Conservation (phyloP, 2,797 vertebrate genomes). For the Chloroceryle inda region DNA sequence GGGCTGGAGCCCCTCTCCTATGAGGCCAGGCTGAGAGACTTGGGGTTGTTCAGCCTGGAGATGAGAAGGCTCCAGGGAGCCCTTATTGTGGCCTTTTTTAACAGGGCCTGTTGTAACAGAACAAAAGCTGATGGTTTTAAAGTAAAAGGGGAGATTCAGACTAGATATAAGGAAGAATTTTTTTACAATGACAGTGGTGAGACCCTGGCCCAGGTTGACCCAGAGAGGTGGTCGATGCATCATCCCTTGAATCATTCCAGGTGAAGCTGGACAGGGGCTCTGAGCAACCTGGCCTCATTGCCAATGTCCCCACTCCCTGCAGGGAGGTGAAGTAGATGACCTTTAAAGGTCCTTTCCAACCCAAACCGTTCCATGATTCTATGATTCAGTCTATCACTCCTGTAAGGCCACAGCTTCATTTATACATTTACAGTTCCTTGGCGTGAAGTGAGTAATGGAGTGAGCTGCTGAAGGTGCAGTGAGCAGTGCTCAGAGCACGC, state of each 20-base stretch:
- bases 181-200: background rate
- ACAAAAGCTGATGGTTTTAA: background rate
- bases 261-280: background rate
- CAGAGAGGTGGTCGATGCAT: background rate
- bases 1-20: background rate
- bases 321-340: background rate
- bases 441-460: slow-evolving; percentile 51
- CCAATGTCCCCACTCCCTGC: background rate
- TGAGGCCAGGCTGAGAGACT: background rate
- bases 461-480: slow-evolving; percentile 40
- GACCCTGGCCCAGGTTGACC: background rate
- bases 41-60: background rate
- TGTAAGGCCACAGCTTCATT: background rate
- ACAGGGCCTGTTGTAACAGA: background rate
- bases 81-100: background rate
- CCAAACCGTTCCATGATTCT: background rate
- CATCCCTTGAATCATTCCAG: background rate
- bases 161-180: background rate
- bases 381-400: background rate
- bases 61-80: background rate
- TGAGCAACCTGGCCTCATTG: background rate
- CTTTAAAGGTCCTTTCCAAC: background rate
- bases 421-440: background rate
- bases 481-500: background rate
- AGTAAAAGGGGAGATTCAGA: background rate